phyloP scores from a whole-genome alignment of 2,113 vertebrate species.

The Catharus fuscescens region DNA sequence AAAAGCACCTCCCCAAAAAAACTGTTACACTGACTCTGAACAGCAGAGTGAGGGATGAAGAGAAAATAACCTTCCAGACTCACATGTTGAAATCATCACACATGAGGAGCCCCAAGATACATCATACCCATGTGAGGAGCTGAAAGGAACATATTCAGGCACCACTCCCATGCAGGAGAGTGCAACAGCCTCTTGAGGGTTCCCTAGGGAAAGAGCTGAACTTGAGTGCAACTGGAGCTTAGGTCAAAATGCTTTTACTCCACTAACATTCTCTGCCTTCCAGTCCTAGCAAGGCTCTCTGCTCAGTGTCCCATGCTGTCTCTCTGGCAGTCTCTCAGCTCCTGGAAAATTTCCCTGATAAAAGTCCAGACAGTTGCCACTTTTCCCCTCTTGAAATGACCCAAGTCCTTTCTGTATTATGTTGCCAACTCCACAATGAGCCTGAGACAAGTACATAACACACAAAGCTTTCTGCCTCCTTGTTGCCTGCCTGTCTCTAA shows the following conservation, averaged over 20 bases:
- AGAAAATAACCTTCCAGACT: neutral
- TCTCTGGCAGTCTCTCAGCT: neutral
- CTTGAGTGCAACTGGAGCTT: neutral
- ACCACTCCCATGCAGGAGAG: neutral
- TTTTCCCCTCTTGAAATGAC: neutral
- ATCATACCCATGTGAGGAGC: neutral
- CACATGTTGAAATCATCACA: neutral
- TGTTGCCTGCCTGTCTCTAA: neutral
- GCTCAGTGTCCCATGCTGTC: rapidly evolving
- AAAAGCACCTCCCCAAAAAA: neutral
- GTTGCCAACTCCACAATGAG: neutral
- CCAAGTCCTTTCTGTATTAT: neutral
- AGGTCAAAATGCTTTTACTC: neutral
- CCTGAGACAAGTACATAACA: neutral
- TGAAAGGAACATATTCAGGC: neutral
- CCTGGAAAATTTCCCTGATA: neutral
- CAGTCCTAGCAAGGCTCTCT: neutral
- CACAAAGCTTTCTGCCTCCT: neutral
- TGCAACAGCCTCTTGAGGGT: neutral
- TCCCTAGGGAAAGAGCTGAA: neutral
- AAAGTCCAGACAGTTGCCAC: neutral
- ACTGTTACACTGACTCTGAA: neutral
- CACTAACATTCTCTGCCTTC: neutral
- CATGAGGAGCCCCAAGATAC: neutral
- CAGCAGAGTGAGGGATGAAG: neutral